Conservation (phyloP, 1,140 invertebrate genomes). For the Ptiloglossa arizonensis region DNA sequence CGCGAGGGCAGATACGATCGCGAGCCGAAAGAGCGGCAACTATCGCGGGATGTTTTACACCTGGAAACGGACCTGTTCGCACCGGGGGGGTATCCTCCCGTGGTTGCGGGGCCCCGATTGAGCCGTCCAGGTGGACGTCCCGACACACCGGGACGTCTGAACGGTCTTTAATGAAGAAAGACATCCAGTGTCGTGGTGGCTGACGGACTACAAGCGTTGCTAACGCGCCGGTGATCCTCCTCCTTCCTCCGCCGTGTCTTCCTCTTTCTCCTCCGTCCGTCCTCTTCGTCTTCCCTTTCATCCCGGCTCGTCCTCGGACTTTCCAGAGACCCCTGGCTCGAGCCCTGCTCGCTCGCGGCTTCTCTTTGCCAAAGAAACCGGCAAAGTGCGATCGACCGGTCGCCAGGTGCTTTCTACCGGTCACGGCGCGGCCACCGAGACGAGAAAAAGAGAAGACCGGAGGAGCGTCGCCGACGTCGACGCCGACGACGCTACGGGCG, state of each 20-base stretch:
- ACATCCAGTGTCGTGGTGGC: conserved; percentile 65
- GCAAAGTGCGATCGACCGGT: conserved; percentile 54
- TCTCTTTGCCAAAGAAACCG: conserved; percentile 54
- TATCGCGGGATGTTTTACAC: conserved; percentile 39
- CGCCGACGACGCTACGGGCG: neutral
- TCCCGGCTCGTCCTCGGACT: conserved; percentile 27
- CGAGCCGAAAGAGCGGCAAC: conserved; percentile 37
- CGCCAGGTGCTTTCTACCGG: conserved; percentile 58
- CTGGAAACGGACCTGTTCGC: conserved; percentile 37
- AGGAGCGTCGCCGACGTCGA: neutral
- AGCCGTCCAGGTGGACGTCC: conserved; percentile 66
- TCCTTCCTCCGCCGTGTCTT: conserved; percentile 12
- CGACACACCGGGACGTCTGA: conserved; percentile 67
- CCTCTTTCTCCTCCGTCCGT: conserved; percentile 38
- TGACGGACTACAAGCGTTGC: conserved; percentile 72
- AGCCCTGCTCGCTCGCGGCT: conserved; percentile 38
- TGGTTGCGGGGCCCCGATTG: conserved; percentile 58
- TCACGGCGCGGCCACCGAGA: conserved; percentile 2
- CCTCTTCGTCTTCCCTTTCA: conserved; percentile 45
- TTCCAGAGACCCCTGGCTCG: conserved; percentile 44
- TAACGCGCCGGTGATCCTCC: conserved; percentile 62
- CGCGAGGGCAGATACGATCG: conserved; percentile 33
- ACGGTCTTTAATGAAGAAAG: conserved; percentile 69
- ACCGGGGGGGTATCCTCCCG: conserved; percentile 48
- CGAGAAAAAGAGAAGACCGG: neutral